Conservation (phyloP, 2,113 vertebrate species). For the Crypturellus undulatus region DNA sequence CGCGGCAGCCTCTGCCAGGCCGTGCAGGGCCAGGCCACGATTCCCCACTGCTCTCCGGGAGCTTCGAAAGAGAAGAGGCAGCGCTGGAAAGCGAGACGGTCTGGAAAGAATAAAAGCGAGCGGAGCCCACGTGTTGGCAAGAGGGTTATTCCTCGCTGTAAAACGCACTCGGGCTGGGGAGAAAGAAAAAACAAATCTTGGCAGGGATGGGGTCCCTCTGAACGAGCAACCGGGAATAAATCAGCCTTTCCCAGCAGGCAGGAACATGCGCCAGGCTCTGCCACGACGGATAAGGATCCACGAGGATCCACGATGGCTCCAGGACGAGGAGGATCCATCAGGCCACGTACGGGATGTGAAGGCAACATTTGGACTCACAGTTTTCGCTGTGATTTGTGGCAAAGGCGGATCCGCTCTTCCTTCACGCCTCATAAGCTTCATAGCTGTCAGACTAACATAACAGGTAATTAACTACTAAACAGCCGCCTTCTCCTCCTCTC, state of each 20-base stretch:
- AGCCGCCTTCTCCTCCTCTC: slow-evolving; percentile 72
- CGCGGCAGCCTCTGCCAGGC: background rate
- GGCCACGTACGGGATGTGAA: background rate
- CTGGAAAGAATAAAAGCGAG: slow-evolving; percentile 65
- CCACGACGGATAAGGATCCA: background rate
- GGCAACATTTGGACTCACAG: background rate
- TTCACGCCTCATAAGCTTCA: slow-evolving; percentile 71
- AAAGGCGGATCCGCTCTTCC: background rate
- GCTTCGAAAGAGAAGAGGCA: slow-evolving; percentile 53
- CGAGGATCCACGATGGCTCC: background rate
- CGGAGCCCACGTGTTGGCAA: slow-evolving; percentile 41
- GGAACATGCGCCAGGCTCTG: background rate
- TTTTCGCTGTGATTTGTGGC: slow-evolving; percentile 28
- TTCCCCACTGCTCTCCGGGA: slow-evolving; percentile 24
- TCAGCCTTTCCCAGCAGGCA: background rate
- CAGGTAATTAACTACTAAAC: slow-evolving; percentile 78
- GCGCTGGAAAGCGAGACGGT: slow-evolving; percentile 19
- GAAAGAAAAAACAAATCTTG: slow-evolving; percentile 33
- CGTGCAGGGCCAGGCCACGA: background rate
- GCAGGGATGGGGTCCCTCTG: background rate
- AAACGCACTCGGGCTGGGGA: slow-evolving; percentile 14
- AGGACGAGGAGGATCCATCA: background rate
- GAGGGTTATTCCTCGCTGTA: slow-evolving; percentile 5
- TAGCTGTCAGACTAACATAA: slow-evolving; percentile 65
- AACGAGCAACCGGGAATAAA: slow-evolving; percentile 27